Evolutionary conservation across 2,113 vertebrate species (phyloP), one percentile per base, ranked within the genome.

Genomic region (Empidonax traillii): DNA sequence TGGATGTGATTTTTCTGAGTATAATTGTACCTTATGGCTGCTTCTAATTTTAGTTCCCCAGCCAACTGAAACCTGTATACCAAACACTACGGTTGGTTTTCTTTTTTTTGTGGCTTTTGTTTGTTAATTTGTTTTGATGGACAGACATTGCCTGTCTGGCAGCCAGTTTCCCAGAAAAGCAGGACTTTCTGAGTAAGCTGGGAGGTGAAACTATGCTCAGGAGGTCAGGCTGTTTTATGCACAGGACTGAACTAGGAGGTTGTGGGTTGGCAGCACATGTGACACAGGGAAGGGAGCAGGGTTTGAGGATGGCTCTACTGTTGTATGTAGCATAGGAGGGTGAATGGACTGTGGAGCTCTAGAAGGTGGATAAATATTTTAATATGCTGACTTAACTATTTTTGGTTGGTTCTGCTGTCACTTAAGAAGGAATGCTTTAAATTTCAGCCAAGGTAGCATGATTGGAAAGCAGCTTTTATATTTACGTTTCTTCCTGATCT

Each of bases 351-450:
- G 20, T 25, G 43, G 46, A 76, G 33, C 25, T 94, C 51, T 77
- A 84, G 72, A 75, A 81, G 14, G 30, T 66, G 10, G 47, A 27
- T 74, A 71, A 86, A 63, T 55, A 43, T 31, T 80, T 88, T 55
- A 81, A 52, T 61, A 63, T 61, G 8, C 51, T 37, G 49, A 62
- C 14, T 85, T 72, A 16, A 28, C 15, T 73, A 9, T 21, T 88
- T 93, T 83, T 72, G 8, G 12, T 37, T 90, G 62, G 5, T 47
- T 82, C 52, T 87, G 23, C 43, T 63, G 8, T 81, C 25, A n/a
- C 28, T 52, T 89, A 39, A 41, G 90, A 91, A 95, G 92, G 94
- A 96, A 95, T 92, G 96, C 39, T 93, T 92, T 90, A 74, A 17
- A 37, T 74, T 88, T 89, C 28, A 61, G 47, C 68, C 47, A 44